These are phyloP conservation scores for Colletes collaris DNA, from an alignment of 2,888 invertebrate species.

Conservation along the genomic window DNA sequence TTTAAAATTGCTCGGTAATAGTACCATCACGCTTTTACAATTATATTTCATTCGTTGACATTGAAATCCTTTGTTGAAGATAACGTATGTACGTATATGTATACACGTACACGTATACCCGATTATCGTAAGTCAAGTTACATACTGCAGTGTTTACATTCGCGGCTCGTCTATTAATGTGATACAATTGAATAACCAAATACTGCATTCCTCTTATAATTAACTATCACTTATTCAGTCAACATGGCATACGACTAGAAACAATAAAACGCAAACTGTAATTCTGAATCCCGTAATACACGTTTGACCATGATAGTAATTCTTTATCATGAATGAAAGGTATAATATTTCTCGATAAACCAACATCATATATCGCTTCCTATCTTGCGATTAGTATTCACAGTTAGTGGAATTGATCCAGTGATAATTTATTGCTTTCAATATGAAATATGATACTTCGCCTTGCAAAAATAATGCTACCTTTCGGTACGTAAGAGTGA, in stretches of 20 bases:
- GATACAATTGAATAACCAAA: conserved; percentile 4
- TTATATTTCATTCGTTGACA: too few relatives aligned
- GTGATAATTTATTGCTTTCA: background rate
- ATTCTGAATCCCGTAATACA: background rate
- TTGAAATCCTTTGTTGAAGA: background rate
- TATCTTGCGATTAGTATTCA: background rate
- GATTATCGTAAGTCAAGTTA: background rate
- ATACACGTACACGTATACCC: too few relatives aligned
- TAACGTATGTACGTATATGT: background rate
- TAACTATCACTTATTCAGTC: background rate
- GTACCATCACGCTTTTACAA: too few relatives aligned
- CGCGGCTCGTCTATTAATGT: background rate
- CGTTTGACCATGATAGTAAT: too few relatives aligned
- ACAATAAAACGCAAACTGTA: background rate
- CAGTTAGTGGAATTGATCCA: background rate
- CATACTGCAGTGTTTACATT: conserved; percentile 12
- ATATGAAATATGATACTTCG: too few relatives aligned
- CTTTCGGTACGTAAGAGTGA: too few relatives aligned
- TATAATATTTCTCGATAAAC: too few relatives aligned
- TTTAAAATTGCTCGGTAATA: too few relatives aligned
- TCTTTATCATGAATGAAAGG: too few relatives aligned
- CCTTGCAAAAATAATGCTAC: too few relatives aligned
- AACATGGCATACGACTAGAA: background rate
- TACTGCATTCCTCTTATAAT: background rate
- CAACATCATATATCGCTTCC: background rate